Percentiles rank a stretch among this genome's conserved stretches.
Conservation (phyloP, 2,888 invertebrate genomes). For the Lepeophtheirus nordmannii region DNA sequence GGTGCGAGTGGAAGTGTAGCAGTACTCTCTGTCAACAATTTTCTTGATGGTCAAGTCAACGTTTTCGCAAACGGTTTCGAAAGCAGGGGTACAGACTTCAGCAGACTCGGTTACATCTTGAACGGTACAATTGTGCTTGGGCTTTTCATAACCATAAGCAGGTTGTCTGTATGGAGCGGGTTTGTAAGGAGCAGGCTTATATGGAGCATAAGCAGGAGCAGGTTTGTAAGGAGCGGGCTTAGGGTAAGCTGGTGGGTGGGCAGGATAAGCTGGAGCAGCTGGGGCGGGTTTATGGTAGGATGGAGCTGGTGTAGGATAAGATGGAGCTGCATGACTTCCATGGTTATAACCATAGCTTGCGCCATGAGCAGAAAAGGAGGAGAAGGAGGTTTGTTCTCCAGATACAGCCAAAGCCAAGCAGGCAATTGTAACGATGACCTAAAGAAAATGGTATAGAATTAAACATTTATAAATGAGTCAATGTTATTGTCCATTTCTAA, state of each 20-base stretch:
- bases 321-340: not conserved
- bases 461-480: not conserved
- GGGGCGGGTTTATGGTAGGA: not conserved
- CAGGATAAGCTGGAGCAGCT: not conserved
- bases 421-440: not conserved
- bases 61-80: constrained; percentile 13
- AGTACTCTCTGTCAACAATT: constrained; percentile 19
- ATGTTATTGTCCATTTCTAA: not conserved
- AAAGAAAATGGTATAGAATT: not conserved
- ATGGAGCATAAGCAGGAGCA: constrained; percentile 20
- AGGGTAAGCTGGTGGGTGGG: not conserved
- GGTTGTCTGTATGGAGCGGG: not conserved
- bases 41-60: constrained; percentile 16
- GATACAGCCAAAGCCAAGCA: constrained; percentile 1
- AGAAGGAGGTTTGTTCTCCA: constrained; percentile 1
- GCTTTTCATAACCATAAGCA: constrained; percentile 20
- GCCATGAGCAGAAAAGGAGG: constrained; percentile 12
- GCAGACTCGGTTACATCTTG: constrained; percentile 18
- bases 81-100: constrained; percentile 21
- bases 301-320: not conserved
- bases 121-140: constrained; percentile 24
- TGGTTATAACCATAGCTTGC: not conserved
- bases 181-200: not conserved
- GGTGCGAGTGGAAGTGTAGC: constrained; percentile 13
- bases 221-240: constrained; percentile 5